Conservation (phyloP, 2,888 invertebrate species). For the Cosmopolites sordidus region DNA sequence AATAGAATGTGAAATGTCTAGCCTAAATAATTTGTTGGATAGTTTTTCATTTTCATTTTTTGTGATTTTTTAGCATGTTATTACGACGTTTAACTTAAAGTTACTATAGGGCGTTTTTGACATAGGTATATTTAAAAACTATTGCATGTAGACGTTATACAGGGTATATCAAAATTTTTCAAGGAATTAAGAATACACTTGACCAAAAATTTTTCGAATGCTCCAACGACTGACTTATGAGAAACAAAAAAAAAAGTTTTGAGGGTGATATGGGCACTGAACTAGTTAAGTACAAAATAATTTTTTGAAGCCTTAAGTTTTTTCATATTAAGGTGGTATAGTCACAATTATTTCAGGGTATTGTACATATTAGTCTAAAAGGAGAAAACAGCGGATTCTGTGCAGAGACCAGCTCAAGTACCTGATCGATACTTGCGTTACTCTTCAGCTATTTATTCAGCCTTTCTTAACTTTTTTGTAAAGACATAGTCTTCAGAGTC, state of each 20-base stretch:
- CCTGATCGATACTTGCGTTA: constrained; percentile 37
- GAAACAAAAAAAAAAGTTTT: no score
- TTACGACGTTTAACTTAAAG: no score
- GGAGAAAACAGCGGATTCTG: constrained; percentile 45
- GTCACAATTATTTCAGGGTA: constrained; percentile 49
- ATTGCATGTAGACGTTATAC: not conserved
- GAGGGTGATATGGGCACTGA: not conserved
- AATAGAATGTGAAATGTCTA: not conserved
- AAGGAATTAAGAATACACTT: not conserved
- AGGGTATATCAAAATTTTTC: not conserved
- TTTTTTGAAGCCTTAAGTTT: no score
- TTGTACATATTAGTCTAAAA: constrained; percentile 52
- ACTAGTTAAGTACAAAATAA: constrained; percentile 1
- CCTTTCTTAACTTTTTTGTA: not conserved
- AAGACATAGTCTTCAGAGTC: constrained; percentile 1
- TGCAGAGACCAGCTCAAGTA: constrained; percentile 47
- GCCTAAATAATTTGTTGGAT: not conserved
- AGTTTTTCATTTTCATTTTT: not conserved
- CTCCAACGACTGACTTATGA: no score
- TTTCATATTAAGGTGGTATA: constrained; percentile 35
- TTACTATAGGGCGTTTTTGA: not conserved
- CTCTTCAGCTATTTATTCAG: not conserved
- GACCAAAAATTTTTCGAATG: not conserved
- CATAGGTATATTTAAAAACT: no score
- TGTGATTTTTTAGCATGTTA: not conserved